Base-by-base conservation (phyloP, 1,140 invertebrate genomes). In the Leptestheria dahalacensis region DNA sequence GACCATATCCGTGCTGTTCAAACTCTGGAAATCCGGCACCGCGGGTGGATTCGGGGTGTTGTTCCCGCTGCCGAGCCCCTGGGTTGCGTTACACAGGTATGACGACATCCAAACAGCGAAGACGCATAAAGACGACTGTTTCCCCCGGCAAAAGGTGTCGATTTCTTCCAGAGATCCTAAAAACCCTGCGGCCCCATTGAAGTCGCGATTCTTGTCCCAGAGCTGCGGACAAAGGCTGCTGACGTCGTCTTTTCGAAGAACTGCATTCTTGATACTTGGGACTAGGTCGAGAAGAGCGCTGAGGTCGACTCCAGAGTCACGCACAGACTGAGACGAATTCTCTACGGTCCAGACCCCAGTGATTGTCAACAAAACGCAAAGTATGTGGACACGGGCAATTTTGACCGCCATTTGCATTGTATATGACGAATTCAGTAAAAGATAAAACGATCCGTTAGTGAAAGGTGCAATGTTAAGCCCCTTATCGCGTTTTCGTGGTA, bases 11-110 rank as follows among this genome's bases (percentile, higher is more conserved):
- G 20, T 28, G 21, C 9, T 55, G 2, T 26, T 25, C 53, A 55
- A 18, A 18, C 33, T 29, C 11, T 25, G 21, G 2, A 55, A 29
- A 55, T 55, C 26, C 33, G 15, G 9, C 9, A 55, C 12, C 15
- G 9, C 11, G 1, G 53, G 53, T 11, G 21, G 52, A 15, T 26
- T 25, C 26, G n/a, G 21, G 4, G 15, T 15, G 4, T 15, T 28
- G 15, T 41, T 15, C 15, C 33, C 33, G 15, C 15, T 15, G 6
- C 15, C 6, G 15, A 41, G 33, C 18, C 1, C 53, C 33, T 28
- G 53, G 20, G 26, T 26, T 26, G 53, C 53, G n/a, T 26, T 55
- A 33, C 53, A 55, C 15, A 55, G 20, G 33, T 55, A 55, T 11
- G 12, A 15, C 20, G 53, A 55, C 26, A 29, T 55, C 53, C 53